phyloP scores from a whole-genome alignment of 1,140 invertebrate species.

The Penaeus chinensis region DNA sequence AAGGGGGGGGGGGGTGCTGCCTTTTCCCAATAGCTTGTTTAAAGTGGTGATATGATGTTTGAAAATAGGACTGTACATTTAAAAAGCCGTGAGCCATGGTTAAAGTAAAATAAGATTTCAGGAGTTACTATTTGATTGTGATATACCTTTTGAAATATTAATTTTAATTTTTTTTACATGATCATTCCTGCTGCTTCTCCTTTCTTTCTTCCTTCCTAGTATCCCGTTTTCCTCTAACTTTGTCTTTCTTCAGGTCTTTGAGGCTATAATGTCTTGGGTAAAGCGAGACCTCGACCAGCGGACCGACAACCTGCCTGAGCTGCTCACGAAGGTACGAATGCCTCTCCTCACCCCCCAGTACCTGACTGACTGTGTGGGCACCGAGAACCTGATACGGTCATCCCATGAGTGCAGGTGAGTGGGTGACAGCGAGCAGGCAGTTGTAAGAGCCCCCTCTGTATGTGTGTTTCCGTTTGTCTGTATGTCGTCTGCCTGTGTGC shows the following conservation, averaged over 20 bases:
- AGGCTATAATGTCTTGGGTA: slow-evolving; percentile 86
- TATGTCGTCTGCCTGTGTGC: too few relatives aligned
- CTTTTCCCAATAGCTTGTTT: too few relatives aligned
- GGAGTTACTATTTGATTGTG: too few relatives aligned
- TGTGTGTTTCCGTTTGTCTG: too few relatives aligned
- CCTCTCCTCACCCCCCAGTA: slow-evolving; percentile 86
- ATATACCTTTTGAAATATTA: too few relatives aligned
- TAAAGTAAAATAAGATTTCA: too few relatives aligned
- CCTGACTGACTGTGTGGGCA: slow-evolving; percentile 83
- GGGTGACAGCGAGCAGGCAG: too few relatives aligned
- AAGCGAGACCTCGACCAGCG: slow-evolving; percentile 77
- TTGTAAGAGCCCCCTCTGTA: too few relatives aligned
- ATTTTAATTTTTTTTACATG: not conserved
- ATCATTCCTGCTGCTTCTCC: not conserved
- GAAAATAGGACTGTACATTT: too few relatives aligned
- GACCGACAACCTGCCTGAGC: slow-evolving; percentile 75
- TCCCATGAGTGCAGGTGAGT: slow-evolving; percentile 80
- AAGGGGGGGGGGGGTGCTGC: too few relatives aligned
- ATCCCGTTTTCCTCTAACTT: not conserved
- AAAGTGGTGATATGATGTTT: too few relatives aligned
- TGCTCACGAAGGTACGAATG: slow-evolving; percentile 82
- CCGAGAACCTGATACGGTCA: slow-evolving; percentile 82
- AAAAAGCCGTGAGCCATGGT: too few relatives aligned
- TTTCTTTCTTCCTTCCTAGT: not conserved
- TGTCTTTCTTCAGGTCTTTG: slow-evolving; percentile 77